These are phyloP conservation scores for Phaenicophaeus curvirostris DNA, from an alignment of 2,797 vertebrate genomes.

Conservation along the genomic window DNA sequence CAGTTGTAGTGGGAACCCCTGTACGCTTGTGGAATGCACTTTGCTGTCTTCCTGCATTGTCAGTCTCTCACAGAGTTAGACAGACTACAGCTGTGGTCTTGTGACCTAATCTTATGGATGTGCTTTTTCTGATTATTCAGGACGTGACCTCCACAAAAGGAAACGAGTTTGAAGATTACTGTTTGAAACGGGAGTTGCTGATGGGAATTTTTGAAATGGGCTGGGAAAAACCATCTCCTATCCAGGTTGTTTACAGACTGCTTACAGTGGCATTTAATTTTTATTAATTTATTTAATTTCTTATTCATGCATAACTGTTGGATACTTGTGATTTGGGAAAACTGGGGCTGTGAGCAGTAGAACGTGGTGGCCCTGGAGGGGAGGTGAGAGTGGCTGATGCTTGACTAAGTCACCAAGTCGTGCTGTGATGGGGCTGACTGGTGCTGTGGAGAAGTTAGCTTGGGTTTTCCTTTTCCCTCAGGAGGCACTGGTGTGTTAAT, in stretches of 20 bases:
- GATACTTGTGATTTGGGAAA: neutral
- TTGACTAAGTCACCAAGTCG: neutral
- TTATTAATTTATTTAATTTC: neutral
- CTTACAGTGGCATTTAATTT: neutral
- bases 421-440: neutral
- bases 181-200: constrained; percentile 97
- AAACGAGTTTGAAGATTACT: constrained; percentile 99
- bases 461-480: neutral
- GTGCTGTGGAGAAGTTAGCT: neutral
- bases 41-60: neutral
- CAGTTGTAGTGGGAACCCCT: neutral
- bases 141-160: constrained; percentile 99
- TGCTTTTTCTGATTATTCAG: constrained; percentile 75
- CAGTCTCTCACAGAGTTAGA: neutral
- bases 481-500: neutral
- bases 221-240: constrained; percentile 99
- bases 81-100: neutral
- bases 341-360: neutral
- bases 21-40: rapidly evolving
- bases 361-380: neutral
- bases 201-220: constrained; percentile 99
- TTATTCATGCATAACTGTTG: rapidly evolving
- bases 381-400: neutral
- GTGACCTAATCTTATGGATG: neutral
- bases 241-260: constrained; percentile 85